Conservation (phyloP, 2,888 invertebrate genomes). For the Matsumyia berberina region DNA sequence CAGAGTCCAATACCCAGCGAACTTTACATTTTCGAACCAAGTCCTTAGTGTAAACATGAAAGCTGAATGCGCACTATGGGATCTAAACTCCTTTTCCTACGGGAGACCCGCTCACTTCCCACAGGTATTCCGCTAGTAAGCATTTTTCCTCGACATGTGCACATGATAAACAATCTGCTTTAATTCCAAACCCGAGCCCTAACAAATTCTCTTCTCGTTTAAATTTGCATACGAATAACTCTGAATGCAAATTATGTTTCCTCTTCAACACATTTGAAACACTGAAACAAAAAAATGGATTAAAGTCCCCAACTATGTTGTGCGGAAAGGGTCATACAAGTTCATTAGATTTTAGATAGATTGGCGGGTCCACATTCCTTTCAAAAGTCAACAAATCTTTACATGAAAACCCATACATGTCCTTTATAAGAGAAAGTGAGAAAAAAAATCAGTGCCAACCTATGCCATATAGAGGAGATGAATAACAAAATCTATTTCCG, state of each 20-base stretch:
- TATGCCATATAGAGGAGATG: not conserved
- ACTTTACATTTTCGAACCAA: too few relatives aligned
- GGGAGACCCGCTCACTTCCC: not conserved
- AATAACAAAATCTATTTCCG: constrained; percentile 69
- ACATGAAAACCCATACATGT: too few relatives aligned
- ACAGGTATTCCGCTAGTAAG: not conserved
- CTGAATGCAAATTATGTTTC: constrained; percentile 26
- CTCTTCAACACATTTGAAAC: not conserved
- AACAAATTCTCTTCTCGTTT: constrained; percentile 22
- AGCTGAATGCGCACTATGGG: too few relatives aligned
- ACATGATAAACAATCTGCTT: constrained; percentile 1
- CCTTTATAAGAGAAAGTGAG: not conserved
- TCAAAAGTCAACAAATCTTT: too few relatives aligned
- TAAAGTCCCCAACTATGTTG: too few relatives aligned
- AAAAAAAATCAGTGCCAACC: constrained; percentile 3
- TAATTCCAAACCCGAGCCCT: not conserved
- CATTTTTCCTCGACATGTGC: not conserved
- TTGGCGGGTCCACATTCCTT: too few relatives aligned
- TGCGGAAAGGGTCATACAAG: too few relatives aligned
- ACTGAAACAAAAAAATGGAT: not conserved
- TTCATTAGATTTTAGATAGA: too few relatives aligned
- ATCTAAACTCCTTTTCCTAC: not conserved
- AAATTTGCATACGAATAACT: constrained; percentile 35
- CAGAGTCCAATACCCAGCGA: too few relatives aligned
- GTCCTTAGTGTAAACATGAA: too few relatives aligned